These are phyloP conservation scores for Syngnathus acus DNA, from an alignment of 2,797 vertebrate genomes.

Conservation along the genomic window DNA sequence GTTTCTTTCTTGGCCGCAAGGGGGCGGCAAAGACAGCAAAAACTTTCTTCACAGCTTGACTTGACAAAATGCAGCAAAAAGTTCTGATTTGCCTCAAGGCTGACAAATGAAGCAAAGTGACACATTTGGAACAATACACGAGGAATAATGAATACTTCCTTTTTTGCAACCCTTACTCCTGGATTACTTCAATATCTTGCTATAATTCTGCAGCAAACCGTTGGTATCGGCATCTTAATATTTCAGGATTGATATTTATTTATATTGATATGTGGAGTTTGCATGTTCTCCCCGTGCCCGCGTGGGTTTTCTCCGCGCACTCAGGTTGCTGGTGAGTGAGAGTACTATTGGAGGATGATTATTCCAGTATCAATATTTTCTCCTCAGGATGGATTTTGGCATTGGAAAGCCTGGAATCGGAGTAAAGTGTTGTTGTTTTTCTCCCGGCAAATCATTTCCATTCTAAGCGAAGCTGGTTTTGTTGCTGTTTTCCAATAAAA, in stretches of 20 bases:
- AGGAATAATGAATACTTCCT: not conserved
- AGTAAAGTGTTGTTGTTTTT: too few species aligned
- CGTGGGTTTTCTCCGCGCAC: too few species aligned
- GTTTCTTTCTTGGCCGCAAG: not conserved
- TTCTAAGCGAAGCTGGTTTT: too few species aligned
- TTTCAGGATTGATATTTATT: not conserved
- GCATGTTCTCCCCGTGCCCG: too few species aligned
- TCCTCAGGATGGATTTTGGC: not conserved
- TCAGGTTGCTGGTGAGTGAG: too few species aligned
- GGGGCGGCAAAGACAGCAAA: conserved; percentile 3
- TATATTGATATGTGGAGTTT: too few species aligned
- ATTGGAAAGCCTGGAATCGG: too few species aligned
- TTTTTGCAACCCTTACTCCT: too few species aligned
- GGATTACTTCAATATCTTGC: not conserved
- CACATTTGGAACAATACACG: not conserved
- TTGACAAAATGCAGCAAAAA: conserved; percentile 1
- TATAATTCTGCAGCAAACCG: too few species aligned
- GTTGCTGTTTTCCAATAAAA: too few species aligned
- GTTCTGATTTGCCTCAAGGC: not conserved
- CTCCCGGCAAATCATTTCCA: too few species aligned
- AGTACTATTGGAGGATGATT: too few species aligned
- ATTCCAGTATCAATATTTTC: not conserved
- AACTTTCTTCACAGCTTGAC: not conserved
- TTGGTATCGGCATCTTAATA: not conserved
- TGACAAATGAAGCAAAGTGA: not conserved